Evolutionary conservation across 1,140 invertebrate species (phyloP).

Genomic region (Scaptodrosophila lebanonensis): DNA sequence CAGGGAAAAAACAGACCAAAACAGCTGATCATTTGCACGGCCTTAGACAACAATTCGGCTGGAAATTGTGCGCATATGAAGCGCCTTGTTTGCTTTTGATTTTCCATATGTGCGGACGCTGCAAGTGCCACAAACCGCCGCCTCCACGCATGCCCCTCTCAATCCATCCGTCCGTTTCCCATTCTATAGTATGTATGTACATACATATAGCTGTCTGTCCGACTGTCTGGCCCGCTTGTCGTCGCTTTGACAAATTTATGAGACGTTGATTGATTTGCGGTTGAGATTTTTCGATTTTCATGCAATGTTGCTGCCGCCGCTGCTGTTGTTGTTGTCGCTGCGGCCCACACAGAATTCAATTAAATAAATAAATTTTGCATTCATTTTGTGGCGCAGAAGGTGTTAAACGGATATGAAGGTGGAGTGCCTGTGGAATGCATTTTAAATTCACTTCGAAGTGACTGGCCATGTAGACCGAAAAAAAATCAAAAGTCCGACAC

Average conservation of each 20-base stretch:
- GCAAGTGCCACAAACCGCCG: background rate
- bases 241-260: conserved; percentile 72
- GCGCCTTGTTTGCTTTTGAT: background rate
- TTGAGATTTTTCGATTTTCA: conserved; percentile 26
- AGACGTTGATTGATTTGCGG: conserved; percentile 76
- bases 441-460: no score
- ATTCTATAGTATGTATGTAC: background rate
- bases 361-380: no score
- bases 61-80: background rate
- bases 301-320: conserved; percentile 8
- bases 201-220: conserved; percentile 1
- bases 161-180: no score
- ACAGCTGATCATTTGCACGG: conserved; percentile 35
- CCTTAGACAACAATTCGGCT: no score
- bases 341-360: background rate
- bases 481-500: no score
- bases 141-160: background rate
- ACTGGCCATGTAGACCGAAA: no score
- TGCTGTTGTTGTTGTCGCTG: conserved; percentile 1
- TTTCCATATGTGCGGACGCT: background rate
- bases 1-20: conserved; percentile 12
- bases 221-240: conserved; percentile 47
- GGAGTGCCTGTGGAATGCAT: no score
- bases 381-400: no score
- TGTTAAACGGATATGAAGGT: no score